Evolutionary conservation across 2,888 invertebrate species (phyloP), one percentile per base, ranked within the genome.

Genomic region (Watsonalla binaria): DNA sequence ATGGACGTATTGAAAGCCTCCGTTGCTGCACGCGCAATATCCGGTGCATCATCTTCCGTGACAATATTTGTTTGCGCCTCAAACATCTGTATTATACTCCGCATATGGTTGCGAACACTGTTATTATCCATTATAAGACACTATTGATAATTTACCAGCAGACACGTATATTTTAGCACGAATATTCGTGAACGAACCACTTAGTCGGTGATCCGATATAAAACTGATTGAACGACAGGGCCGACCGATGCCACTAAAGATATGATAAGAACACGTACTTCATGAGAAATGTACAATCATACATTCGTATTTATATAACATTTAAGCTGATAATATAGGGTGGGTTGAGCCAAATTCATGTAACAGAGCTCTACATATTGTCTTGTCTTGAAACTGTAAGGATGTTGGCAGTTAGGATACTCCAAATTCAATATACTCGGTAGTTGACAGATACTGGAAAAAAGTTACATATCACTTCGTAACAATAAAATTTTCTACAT

Each of bases 61-160:
- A 55, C 54, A 24, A 58, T 52, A 59, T 73, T 79, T 35, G 60
- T 62, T 39, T 77, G 74, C n/a, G 74, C 63, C 68, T 90, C 90
- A 55, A 88, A 90, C 76, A 88, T 80, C 60, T 86, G 72, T 64
- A 90, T 90, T 39, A 89, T 76, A 65, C 80, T 68, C 50, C 76
- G 76, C 79, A 84, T 82, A 57, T 84, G 82, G 52, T 61, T 76
- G 46, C 62, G 68, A 52, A 58, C 59, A 58, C 61, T 71, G 58
- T 60, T 70, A 47, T 54, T 62, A 55, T 72, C 78, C 85, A 86
- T 85, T 58, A 59, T 69, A 11, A 11, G 42, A 42, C 8, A 11
- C 5, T 11, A 42, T 11, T 11, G 8, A 2, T 42, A 42, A 48
- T 45, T 14, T 14, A 57, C 45, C 53, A 56, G 52, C 47, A 47